Percentiles rank a stretch among this genome's conserved stretches.
phyloP scores from a whole-genome alignment of 2,797 vertebrate species.

The Brotula barbata region DNA sequence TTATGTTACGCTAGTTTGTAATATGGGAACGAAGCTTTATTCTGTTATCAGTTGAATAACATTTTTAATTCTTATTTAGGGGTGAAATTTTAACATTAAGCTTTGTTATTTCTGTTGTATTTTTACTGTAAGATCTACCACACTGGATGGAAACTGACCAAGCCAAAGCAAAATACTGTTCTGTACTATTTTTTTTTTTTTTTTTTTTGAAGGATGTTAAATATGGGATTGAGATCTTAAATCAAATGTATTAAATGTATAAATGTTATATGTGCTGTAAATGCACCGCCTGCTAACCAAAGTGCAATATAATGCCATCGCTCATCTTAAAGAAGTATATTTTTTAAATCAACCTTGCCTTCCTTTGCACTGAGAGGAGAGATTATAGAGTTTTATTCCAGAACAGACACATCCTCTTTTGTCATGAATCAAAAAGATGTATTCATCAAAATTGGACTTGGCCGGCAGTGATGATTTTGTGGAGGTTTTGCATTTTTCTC shows the following conservation, averaged over 20 bases:
- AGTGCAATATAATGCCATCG: constrained; percentile 76
- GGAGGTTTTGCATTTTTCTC: not conserved
- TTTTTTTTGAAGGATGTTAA: constrained; percentile 52
- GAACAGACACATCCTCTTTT: constrained; percentile 1
- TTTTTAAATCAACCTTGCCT: constrained; percentile 52
- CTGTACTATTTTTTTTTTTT: constrained; percentile 9
- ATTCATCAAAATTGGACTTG: not conserved
- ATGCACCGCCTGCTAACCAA: constrained; percentile 69
- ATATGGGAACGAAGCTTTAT: constrained; percentile 26
- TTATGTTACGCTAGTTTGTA: constrained; percentile 31
- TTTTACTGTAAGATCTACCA: constrained; percentile 78
- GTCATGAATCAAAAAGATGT: too few species aligned
- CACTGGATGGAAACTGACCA: constrained; percentile 77
- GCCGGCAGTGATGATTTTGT: constrained; percentile 6
- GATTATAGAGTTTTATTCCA: constrained; percentile 37
- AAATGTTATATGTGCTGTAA: constrained; percentile 55
- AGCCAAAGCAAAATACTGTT: constrained; percentile 71
- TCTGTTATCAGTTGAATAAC: constrained; percentile 10
- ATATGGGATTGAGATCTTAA: constrained; percentile 47
- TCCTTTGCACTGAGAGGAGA: constrained; percentile 65
- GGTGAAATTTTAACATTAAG: constrained; percentile 36
- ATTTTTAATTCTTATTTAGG: constrained; percentile 40
- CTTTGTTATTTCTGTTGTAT: constrained; percentile 39
- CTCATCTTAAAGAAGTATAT: constrained; percentile 52
- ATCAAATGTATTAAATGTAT: constrained; percentile 39